Evolutionary conservation across 2,888 invertebrate species (phyloP).

Genomic region (Furcula furcula): DNA sequence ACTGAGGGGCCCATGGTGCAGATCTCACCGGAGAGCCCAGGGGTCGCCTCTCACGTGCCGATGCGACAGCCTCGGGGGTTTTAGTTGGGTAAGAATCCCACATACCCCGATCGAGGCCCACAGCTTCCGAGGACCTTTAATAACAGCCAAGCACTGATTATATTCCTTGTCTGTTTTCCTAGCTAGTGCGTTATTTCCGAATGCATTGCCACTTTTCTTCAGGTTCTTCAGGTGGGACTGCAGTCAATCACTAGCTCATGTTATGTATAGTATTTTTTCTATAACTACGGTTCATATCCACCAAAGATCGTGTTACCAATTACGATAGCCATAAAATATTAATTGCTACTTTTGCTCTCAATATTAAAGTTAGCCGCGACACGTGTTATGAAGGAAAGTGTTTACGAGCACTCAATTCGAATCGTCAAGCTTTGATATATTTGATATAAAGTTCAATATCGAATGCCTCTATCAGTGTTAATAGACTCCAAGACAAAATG

Average conservation of each 20-base stretch:
- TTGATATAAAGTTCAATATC: constrained; percentile 25
- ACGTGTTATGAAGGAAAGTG: constrained; percentile 12
- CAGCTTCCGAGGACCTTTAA: too few relatives aligned
- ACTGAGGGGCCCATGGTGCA: too few relatives aligned
- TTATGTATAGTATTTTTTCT: constrained; percentile 39
- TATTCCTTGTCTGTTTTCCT: too few relatives aligned
- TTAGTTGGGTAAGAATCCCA: too few relatives aligned
- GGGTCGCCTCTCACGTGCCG: too few relatives aligned
- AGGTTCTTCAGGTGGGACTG: too few relatives aligned
- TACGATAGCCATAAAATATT: constrained; percentile 24
- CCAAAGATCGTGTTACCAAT: constrained; percentile 15
- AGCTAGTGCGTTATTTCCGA: too few relatives aligned
- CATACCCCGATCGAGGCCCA: too few relatives aligned
- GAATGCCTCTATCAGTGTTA: constrained; percentile 8
- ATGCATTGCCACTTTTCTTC: too few relatives aligned
- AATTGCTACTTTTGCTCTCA: constrained; percentile 27
- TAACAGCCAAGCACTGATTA: too few relatives aligned
- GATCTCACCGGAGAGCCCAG: too few relatives aligned
- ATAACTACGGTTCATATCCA: not conserved
- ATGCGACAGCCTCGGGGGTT: too few relatives aligned
- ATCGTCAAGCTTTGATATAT: not conserved
- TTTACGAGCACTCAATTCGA: constrained; percentile 9
- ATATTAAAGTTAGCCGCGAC: constrained; percentile 16
- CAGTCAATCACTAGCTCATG: constrained; percentile 42
- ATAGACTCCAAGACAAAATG: constrained; percentile 17